Percentiles rank a stretch among this genome's conserved stretches.
phyloP scores from a whole-genome alignment of 2,113 vertebrate species.

The Talpa occidentalis region DNA sequence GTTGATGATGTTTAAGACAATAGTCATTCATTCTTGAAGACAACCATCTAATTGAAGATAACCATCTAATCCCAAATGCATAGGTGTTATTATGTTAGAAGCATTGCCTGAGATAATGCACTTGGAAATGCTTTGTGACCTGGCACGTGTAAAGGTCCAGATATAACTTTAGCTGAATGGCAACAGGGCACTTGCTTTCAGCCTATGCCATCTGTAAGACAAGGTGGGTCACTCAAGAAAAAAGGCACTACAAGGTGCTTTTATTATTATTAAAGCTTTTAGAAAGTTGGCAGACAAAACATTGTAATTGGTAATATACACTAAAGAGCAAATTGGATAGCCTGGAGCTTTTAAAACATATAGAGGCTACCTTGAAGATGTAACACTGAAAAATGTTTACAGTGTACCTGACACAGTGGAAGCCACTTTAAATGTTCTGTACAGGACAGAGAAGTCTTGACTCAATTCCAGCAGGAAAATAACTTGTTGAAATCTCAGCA shows the following conservation, averaged over 20 bases:
- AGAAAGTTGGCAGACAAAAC: conserved; percentile 54
- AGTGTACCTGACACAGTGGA: background rate
- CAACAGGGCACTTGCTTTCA: background rate
- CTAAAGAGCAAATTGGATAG: conserved; percentile 40
- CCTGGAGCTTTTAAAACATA: background rate
- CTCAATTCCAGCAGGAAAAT: conserved; percentile 35
- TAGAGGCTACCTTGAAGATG: background rate
- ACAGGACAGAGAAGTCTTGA: conserved; percentile 37
- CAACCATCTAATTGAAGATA: background rate
- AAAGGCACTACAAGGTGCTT: background rate
- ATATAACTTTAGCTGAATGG: background rate
- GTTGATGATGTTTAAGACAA: background rate
- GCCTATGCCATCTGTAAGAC: background rate
- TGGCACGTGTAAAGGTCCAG: background rate
- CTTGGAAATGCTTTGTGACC: background rate
- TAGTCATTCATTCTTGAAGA: background rate
- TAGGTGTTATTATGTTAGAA: background rate
- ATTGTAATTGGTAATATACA: conserved; percentile 49
- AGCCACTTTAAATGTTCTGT: conserved; percentile 53
- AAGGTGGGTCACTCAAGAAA: conserved; percentile 27
- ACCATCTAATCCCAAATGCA: too few species aligned
- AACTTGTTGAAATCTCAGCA: conserved; percentile 63
- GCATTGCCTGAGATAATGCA: background rate
- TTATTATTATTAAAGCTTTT: conserved; percentile 18
- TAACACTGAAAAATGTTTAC: conserved; percentile 23